Percentiles rank a stretch among this genome's conserved stretches.
Evolutionary conservation across 2,113 vertebrate species (phyloP).

Genomic region (Lophochroa leadbeateri): DNA sequence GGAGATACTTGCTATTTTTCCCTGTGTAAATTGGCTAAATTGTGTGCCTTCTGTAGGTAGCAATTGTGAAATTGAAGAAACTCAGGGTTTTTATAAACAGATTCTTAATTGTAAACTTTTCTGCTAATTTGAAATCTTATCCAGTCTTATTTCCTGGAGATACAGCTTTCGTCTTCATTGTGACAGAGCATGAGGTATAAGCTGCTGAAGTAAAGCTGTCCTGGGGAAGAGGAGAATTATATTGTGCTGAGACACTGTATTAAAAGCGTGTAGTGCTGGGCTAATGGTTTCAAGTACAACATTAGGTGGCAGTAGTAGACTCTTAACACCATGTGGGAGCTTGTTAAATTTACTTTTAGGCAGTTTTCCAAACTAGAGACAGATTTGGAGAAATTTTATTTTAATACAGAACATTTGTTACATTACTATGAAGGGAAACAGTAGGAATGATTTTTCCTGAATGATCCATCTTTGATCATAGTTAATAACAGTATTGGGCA

Average conservation of each 20-base stretch:
- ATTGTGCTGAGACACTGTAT: background rate
- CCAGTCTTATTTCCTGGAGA: background rate
- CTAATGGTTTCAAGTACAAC: background rate
- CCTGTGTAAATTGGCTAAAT: background rate
- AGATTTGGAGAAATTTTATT: background rate
- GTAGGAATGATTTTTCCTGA: background rate
- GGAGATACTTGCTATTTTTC: background rate
- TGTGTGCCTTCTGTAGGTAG: background rate
- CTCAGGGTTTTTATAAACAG: background rate
- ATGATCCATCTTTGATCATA: background rate
- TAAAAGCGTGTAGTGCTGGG: background rate
- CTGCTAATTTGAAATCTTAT: background rate
- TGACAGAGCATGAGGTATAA: background rate
- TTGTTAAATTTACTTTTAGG: background rate
- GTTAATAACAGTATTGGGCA: background rate
- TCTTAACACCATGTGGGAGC: background rate
- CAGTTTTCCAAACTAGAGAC: background rate
- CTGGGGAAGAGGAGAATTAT: background rate
- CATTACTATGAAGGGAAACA: background rate
- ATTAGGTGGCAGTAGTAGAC: slow-evolving; percentile 25
- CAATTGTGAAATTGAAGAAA: background rate
- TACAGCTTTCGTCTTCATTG: background rate
- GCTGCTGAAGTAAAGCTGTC: background rate
- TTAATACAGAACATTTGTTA: background rate
- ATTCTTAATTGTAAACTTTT: background rate